Evolutionary conservation across 2,888 invertebrate species (phyloP), one percentile per base, ranked within the genome.

Genomic region (Entomobrya multifasciata): DNA sequence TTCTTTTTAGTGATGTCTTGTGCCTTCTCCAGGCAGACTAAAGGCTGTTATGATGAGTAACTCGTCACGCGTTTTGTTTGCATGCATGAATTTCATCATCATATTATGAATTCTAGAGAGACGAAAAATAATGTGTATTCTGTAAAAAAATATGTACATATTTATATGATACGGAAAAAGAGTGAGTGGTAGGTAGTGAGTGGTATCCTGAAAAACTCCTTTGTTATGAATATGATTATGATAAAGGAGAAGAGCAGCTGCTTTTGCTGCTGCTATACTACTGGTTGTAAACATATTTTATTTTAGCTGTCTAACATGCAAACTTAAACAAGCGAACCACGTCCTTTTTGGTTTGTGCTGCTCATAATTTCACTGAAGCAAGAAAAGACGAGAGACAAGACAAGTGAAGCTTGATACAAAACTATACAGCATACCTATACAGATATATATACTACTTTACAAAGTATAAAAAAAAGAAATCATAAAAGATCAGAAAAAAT

Each of bases 1-100:
- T 55, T 20, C 70, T 70, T 52, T 15, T n/a, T 62, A 30, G 22
- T 36, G 22, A 30, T 36, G 36, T 67, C 44, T 67, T 67, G 44
- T 22, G 20, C 22, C 41, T 44, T 41, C 44, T 67, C 22, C 36
- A 36, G 36, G 36, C 36, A 8, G 8, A 36, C 36, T 6, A 36
- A 36, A 36, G 8, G 8, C 36, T 36, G 36, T 36, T 36, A 36
- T 36, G 36, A 36, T 36, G 36, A 55, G 76, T 27, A 76, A 17
- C 55, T 76, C 76, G 55, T 47, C 78, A 47, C 6, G 44, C 30
- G 27, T 49, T 83, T 76, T 76, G 74, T 74, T 83, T 83, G 82
- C 82, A 83, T 83, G 52, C 67, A 83, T 77, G 67, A 83, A 67
- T 77, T 65, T 83, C 55, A 74, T 83, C 74, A 49, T 76, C 25